Base-by-base conservation (phyloP, 2,113 vertebrate genomes). In the Steatornis caripensis region DNA sequence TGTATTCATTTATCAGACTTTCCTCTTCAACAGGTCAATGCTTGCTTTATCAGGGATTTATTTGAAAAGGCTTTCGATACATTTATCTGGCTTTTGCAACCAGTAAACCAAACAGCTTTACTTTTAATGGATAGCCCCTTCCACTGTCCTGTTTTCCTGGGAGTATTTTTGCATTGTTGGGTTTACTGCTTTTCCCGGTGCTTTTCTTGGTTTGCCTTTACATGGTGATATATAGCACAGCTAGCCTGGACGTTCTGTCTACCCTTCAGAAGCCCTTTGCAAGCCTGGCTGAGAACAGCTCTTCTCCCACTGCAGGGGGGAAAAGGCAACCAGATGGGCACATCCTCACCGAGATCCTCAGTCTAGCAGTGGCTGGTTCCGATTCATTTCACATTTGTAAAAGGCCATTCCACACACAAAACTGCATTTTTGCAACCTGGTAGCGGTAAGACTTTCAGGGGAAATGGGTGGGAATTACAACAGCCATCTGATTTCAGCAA, bases 41-140 rank as follows among this genome's bases (percentile, higher is more conserved):
- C 29, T 94, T 89, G 26, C 55, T 89, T 92, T 92, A 89, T 89
- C 79, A 69, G 65, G 37, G 69, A 70, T 92, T 95, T 88, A 26
- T 83, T 53, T 81, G 46, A 32, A 69, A 85, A 64, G 53, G n/a
- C 2, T 21, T 90, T 64, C 58, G 49, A 70, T 70, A 27, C 34
- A 34, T 46, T 93, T 88, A 36, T 82, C 39, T 15, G 46, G 36
- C 39, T 72, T 64, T 43, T 84, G 13, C 5, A 4, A 75, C 24
- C 65, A 69, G 41, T 32, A 71, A 94, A 60, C 32, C 18, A 90
- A 70, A 55, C 32, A 9, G 23, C 21, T 77, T 77, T 57, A 39
- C 61, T 74, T 88, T 48, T 75, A 87, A 48, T 41, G 69, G 45
- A 79, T 80, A 87, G 30, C 12, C 24, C 3, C 27, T 89, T 95